A percentile compares a stretch with the other conserved stretches of the same genome.
These are phyloP conservation scores for Sylvia atricapilla DNA, from an alignment of 2,113 vertebrate genomes.

Conservation along the genomic window DNA sequence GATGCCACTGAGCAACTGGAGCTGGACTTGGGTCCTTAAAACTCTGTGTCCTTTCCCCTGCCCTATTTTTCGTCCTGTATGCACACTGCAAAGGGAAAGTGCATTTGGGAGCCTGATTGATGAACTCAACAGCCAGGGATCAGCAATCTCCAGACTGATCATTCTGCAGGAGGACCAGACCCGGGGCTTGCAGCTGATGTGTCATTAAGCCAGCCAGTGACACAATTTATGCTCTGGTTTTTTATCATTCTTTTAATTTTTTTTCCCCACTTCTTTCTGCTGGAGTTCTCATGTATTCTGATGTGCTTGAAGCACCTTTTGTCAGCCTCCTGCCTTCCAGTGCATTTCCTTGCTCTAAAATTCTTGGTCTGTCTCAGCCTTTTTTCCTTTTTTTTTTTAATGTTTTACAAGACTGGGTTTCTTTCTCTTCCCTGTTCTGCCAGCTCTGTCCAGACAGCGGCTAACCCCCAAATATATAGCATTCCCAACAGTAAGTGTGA, in stretches of 20 bases:
- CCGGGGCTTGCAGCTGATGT: neutral
- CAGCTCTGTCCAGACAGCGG: neutral
- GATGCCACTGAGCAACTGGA: neutral
- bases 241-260: neutral
- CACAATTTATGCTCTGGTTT: neutral
- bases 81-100: neutral
- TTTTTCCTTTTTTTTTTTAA: neutral
- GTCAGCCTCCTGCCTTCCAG: neutral
- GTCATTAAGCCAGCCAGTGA: neutral
- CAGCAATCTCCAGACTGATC: neutral
- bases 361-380: neutral
- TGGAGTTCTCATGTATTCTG: neutral
- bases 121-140: neutral
- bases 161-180: neutral
- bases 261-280: neutral
- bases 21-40: neutral
- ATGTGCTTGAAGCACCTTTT: neutral
- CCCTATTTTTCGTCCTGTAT: neutral
- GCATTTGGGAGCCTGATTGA: accelerated
- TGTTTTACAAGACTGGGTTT: neutral
- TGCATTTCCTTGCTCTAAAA: neutral
- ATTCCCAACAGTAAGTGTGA: neutral
- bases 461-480: neutral
- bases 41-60: neutral
- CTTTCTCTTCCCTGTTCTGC: neutral